Evolutionary conservation across 2,797 vertebrate species (phyloP), one percentile per base, ranked within the genome.

Genomic region (Sphenodon punctatus): DNA sequence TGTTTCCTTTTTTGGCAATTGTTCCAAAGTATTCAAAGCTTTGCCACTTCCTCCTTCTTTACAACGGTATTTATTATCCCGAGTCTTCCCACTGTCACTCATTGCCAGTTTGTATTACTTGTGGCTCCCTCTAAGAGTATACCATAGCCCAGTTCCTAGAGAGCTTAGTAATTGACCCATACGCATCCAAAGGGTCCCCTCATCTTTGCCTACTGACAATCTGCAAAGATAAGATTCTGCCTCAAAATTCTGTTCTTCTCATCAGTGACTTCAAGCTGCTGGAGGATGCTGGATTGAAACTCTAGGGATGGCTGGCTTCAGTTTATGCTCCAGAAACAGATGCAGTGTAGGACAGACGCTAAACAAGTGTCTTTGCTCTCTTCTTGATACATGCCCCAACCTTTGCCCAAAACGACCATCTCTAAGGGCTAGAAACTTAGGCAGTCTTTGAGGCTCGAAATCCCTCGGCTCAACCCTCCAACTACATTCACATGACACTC

Each of bases 1-100:
- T 8, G 30, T 34, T 34, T 8, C 36, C 36, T 4, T 15, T 22
- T 8, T 65, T 36, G 5, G 0, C 2, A 38, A 2, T 51, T 73
- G 19, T 53, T 25, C 48, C 67, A 22, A 67, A 67, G 32, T 75
- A 81, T 75, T 77, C 81, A 41, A 45, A n/a, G 43, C 61, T 80
- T 67, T 6, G 75, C 20, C 51, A 43, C 2, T 16, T 4, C 20
- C 22, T 84, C 10, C 36, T 64, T 19, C 51, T 43, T 32, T 38
- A 46, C 58, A 66, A 70, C 34, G 7, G 0, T 30, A 20, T 30
- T 72, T 36, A 32, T 13, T 67, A 65, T 20, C 64, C n/a, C 46
- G 63, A 19, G 34, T 27, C 77, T 46, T 39, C 58, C 56, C 43
- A 4, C 8, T 41, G 20, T 49, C 46, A 39, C 6, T 41, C 75